phyloP scores from a whole-genome alignment of 2,113 vertebrate species.

The Larimichthys crocea region DNA sequence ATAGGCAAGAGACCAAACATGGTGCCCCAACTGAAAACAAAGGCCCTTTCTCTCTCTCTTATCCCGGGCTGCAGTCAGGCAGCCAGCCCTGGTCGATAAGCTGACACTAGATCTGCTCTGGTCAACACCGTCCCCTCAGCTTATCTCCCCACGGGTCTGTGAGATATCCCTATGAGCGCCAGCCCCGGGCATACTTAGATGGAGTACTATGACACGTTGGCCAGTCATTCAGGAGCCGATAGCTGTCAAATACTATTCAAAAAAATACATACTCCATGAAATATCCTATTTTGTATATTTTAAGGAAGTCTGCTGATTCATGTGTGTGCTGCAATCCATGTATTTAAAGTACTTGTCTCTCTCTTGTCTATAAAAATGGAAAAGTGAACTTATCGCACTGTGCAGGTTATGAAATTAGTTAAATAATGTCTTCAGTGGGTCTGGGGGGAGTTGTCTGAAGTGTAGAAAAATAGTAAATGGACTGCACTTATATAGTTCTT shows the following conservation, averaged over 20 bases:
- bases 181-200: constrained; percentile 31
- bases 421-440: background rate
- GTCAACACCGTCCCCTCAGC: constrained; percentile 34
- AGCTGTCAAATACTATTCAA: constrained; percentile 6
- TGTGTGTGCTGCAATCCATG: background rate
- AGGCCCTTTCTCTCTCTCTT: constrained; percentile 56
- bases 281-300: background rate
- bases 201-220: constrained; percentile 5
- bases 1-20: constrained; percentile 30
- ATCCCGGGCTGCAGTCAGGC: constrained; percentile 40
- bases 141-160: constrained; percentile 64
- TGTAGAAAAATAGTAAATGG: background rate
- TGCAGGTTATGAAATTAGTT: background rate
- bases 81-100: constrained; percentile 52
- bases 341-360: background rate
- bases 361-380: background rate
- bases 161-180: constrained; percentile 45
- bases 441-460: background rate
- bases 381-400: background rate
- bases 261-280: background rate
- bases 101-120: constrained; percentile 64
- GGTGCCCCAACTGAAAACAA: constrained; percentile 58
- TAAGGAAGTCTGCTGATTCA: background rate
- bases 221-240: constrained; percentile 25
- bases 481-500: background rate